These are phyloP conservation scores for Periparus ater DNA, from an alignment of 2,797 vertebrate genomes.

Conservation along the genomic window DNA sequence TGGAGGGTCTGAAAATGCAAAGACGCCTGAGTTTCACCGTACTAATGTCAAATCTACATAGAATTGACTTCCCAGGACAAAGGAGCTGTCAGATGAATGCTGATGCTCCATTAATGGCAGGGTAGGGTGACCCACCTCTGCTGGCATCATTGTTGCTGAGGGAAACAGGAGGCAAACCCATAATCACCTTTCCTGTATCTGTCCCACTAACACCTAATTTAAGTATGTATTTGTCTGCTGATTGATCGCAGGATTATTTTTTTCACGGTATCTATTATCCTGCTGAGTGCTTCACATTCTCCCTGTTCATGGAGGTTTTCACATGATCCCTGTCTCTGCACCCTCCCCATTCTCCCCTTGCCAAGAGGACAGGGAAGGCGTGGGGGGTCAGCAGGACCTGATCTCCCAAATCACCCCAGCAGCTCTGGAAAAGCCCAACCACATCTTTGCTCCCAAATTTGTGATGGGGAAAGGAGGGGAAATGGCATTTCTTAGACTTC, in stretches of 20 bases:
- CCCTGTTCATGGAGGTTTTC: background rate
- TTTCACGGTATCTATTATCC: background rate
- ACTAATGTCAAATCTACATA: background rate
- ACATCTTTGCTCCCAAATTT: background rate
- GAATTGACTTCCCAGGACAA: slow-evolving; percentile 1
- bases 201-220: slow-evolving; percentile 6
- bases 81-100: background rate
- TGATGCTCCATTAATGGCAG: slow-evolving; percentile 14
- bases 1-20: background rate
- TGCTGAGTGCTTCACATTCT: background rate
- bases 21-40: background rate
- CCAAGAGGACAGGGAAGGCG: background rate
- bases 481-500: background rate
- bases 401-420: background rate
- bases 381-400: background rate
- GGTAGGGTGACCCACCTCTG: background rate
- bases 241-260: slow-evolving; percentile 6
- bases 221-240: background rate
- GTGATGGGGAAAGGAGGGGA: background rate
- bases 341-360: background rate
- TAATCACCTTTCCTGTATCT: slow-evolving; percentile 9
- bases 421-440: background rate
- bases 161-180: slow-evolving; percentile 22
- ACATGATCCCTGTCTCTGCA: background rate
- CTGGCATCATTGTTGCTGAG: background rate